Evolutionary conservation across 2,888 invertebrate genomes (phyloP).

Genomic region (Copidosoma aretas): DNA sequence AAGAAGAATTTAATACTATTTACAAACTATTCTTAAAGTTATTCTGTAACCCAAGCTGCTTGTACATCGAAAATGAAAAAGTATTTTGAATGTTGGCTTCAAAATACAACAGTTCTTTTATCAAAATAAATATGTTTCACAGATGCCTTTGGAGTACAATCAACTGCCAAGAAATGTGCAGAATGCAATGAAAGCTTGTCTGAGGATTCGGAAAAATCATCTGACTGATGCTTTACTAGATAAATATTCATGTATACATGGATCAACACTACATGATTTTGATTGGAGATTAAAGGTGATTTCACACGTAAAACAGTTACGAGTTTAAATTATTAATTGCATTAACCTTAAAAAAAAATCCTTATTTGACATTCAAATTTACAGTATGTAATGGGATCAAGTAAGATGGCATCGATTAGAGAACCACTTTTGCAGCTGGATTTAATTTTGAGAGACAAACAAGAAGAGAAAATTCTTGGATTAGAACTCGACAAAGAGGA

Average conservation of each 20-base stretch:
- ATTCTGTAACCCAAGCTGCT: conserved; percentile 50
- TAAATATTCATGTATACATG: conserved; percentile 53
- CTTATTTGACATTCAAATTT: conserved; percentile 17
- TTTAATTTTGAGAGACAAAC: conserved; percentile 53
- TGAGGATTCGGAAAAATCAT: conserved; percentile 51
- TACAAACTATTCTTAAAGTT: conserved; percentile 48
- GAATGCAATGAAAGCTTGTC: conserved; percentile 48
- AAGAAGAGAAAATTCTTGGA: conserved; percentile 45
- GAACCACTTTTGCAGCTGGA: conserved; percentile 65
- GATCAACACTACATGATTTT: conserved; percentile 61
- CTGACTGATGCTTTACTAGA: conserved; percentile 50
- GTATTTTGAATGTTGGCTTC: conserved; percentile 40
- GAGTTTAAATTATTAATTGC: background rate
- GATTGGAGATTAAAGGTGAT: conserved; percentile 65
- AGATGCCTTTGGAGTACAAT: conserved; percentile 57
- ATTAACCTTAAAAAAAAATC: background rate
- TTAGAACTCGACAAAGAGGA: conserved; percentile 56
- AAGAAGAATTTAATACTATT: conserved; percentile 49
- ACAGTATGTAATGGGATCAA: conserved; percentile 65
- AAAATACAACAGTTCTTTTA: background rate
- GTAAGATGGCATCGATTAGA: conserved; percentile 62
- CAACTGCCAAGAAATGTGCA: conserved; percentile 54
- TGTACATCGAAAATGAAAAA: conserved; percentile 53
- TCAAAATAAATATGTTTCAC: conserved; percentile 5
- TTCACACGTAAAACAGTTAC: background rate